Conservation (phyloP, 2,113 vertebrate genomes). For the Triplophysa tibetana region DNA sequence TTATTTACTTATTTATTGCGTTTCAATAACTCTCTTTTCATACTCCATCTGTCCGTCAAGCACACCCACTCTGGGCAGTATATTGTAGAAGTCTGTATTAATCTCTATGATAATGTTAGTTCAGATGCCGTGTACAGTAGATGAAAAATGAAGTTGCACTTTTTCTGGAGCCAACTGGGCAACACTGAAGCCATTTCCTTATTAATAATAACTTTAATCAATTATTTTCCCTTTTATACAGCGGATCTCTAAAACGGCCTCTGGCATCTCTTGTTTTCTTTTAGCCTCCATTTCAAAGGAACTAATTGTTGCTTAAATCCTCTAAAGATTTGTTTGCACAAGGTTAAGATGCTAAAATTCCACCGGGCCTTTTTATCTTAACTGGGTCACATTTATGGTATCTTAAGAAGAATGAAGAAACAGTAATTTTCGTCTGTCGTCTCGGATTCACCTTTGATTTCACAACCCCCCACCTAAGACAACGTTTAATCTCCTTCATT, state of each 20-base stretch:
- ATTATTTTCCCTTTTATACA: slow-evolving; percentile 13
- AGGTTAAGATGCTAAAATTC: slow-evolving; percentile 31
- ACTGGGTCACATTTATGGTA: slow-evolving; percentile 2
- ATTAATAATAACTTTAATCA: slow-evolving; percentile 12
- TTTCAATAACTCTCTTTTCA: neutral
- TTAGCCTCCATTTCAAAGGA: slow-evolving; percentile 13
- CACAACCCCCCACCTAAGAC: slow-evolving; percentile 19
- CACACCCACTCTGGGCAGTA: neutral
- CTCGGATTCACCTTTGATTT: slow-evolving; percentile 31
- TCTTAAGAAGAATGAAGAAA: slow-evolving; percentile 20
- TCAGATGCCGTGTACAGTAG: neutral
- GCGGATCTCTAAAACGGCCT: slow-evolving; percentile 11
- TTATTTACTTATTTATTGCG: neutral
- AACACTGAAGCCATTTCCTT: neutral
- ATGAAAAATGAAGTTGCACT: neutral
- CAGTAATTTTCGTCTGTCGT: neutral
- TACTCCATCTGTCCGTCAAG: neutral
- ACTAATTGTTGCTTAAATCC: slow-evolving; percentile 15
- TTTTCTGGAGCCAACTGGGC: neutral
- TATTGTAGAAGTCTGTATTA: neutral
- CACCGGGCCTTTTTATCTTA: neutral
- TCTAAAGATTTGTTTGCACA: slow-evolving; percentile 9
- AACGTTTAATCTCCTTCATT: slow-evolving; percentile 26
- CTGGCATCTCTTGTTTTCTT: slow-evolving; percentile 27
- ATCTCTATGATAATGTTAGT: neutral